Conservation (phyloP, 1,140 invertebrate genomes). For the Solenopsis invicta region DNA sequence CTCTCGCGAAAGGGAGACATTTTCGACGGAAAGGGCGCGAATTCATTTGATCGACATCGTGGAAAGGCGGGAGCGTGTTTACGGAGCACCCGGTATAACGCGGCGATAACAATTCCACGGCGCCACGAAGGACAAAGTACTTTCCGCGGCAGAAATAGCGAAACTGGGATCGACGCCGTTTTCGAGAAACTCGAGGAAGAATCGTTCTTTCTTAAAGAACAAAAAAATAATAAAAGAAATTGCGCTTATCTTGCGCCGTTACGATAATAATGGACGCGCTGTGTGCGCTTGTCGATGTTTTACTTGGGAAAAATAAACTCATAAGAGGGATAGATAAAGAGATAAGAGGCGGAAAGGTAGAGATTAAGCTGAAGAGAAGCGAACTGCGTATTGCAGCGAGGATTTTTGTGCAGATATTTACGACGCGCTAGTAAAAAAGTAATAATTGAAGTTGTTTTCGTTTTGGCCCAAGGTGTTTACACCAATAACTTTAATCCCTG, state of each 20-base stretch:
- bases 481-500: no score
- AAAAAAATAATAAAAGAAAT: neutral
- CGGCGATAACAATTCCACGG: constrained; percentile 9
- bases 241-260: neutral
- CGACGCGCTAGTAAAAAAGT: neutral
- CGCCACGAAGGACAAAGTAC: constrained; percentile 10
- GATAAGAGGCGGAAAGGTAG: constrained; percentile 30
- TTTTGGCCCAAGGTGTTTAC: neutral
- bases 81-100: neutral
- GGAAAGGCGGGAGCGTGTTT: neutral
- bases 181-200: neutral
- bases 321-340: constrained; percentile 25
- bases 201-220: neutral
- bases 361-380: neutral
- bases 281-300: neutral
- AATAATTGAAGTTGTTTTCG: neutral
- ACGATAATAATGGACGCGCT: neutral
- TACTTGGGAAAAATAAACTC: constrained; percentile 17
- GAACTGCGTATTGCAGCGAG: neutral
- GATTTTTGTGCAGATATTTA: neutral
- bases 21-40: neutral
- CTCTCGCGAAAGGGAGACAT: neutral
- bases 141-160: neutral
- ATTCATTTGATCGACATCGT: neutral
- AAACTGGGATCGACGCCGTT: neutral